Evolutionary conservation across 2,888 invertebrate species (phyloP), one percentile per base, ranked within the genome.

Genomic region (Archips xylosteana): DNA sequence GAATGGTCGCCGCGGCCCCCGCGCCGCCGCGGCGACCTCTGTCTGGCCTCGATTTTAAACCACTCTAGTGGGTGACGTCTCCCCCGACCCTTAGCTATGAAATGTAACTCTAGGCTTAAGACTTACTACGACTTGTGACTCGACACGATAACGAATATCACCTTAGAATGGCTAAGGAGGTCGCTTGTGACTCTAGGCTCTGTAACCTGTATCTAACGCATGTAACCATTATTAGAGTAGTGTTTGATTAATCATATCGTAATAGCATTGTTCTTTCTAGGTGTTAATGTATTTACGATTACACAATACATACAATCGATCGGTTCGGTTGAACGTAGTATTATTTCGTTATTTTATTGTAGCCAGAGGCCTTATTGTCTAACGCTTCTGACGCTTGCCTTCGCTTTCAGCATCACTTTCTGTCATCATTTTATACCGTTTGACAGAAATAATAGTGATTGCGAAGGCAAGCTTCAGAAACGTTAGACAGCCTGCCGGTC

Each of bases 31-130:
- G 88, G 88, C 89, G 90, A 88, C 88, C 87, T 82, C 77, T 71
- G 83, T 84, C 85, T 92, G 93, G 94, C 93, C 94, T 94, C 94
- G 93, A 93, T 94, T 94, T 93, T 91, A 86, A 91, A 89, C 83
- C 82, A 78, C 83, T 82, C 82, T 79, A 78, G 81, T 81, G 80
- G 79, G 85, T 82, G 85, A 83, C 80, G 78, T 78, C 83, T 81
- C 81, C 83, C 79, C 78, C 83, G 92, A 92, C 92, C 92, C 93
- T 89, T 85, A 88, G 83, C 92, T 90, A 86, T 92, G 92, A 92
- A 93, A 92, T 93, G 92, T 91, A 92, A 93, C 91, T 91, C 82
- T 89, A 89, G 78, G 74, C 62, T 69, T 81, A 80, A 78, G 62
- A 68, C 36, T 65, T 54, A 47, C 51, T 63, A 67, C 49, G 64